Conservation (phyloP, 2,113 vertebrate species). For the Gopherus evgoodei region DNA sequence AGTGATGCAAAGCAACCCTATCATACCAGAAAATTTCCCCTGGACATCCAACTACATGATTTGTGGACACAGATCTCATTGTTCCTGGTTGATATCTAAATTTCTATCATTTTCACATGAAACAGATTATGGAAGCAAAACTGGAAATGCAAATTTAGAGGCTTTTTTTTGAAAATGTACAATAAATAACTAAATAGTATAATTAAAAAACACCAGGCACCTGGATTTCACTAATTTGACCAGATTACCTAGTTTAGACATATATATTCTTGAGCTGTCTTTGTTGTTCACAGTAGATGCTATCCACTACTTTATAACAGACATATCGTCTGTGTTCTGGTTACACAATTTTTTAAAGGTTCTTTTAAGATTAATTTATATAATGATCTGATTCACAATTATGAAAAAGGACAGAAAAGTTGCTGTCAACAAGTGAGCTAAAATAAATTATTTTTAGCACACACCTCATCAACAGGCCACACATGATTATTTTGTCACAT, state of each 20-base stretch:
- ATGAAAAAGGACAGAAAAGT: not conserved
- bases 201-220: slow-evolving; percentile 11
- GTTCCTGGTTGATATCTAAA: not conserved
- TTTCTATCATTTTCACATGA: not conserved
- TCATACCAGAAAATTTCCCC: slow-evolving; percentile 15
- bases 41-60: slow-evolving; percentile 41
- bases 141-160: slow-evolving; percentile 44
- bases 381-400: slow-evolving; percentile 6
- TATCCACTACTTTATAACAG: slow-evolving; percentile 17
- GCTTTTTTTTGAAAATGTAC: slow-evolving; percentile 1
- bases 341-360: slow-evolving; percentile 36
- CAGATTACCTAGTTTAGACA: slow-evolving; percentile 12
- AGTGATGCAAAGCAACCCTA: slow-evolving; percentile 36
- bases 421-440: not conserved
- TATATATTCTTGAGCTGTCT: not conserved
- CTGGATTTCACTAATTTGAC: slow-evolving; percentile 17
- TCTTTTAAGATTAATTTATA: not conserved
- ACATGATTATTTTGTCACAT: not conserved
- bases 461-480: not conserved
- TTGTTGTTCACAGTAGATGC: not conserved
- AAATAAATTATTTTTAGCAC: slow-evolving; percentile 47
- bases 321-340: slow-evolving; percentile 42
- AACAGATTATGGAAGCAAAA: not conserved
- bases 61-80: not conserved
- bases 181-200: not conserved